Evolutionary conservation across 1,140 invertebrate genomes (phyloP), one percentile per base, ranked within the genome.

Genomic region (Caligus rogercresseyi): DNA sequence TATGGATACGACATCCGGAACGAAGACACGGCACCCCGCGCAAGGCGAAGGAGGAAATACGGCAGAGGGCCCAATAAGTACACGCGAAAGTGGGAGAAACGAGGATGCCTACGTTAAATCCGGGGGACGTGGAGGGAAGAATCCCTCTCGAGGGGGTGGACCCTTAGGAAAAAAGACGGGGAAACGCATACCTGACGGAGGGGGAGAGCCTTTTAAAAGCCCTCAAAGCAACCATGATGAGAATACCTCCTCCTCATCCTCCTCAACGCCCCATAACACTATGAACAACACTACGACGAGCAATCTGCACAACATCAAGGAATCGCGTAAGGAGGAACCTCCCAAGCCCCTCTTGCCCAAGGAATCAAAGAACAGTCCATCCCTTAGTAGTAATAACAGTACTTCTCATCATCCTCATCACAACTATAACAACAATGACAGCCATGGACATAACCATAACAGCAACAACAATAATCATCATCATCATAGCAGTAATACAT

Each of bases 1-100:
- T 96, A 96, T 73, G 92, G 92, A 2, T 96, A 95, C 74, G 91
- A 97, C 70, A 96, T 96, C 59, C 75, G 90, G 56, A 87, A 85
- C 68, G 87, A 92, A 74, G 89, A 94, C 71, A 87, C 87, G 0
- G 85, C 89, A 16, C 89, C 89, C 11, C 80, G 88, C 68, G 87
- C 87, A 0, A 76, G 88, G 55, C 81, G 88, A 67, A 81, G 87
- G 65, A 76, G 87, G 67, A 76, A 85, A 75, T 68, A 53, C 66
- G 87, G 85, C 0, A 85, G 88, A 61, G 88, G 88, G 3, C 89
- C 88, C 0, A 89, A 84, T 69, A 90, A 90, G 71, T 92, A 93
- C 71, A 88, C 85, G 0, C 77, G 88, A 14, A 89, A 87, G 66
- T 93, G 88, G 87, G 86, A 90, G 71, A 88, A n/a, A 91, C 70